phyloP scores from a whole-genome alignment of 2,888 invertebrate species.

The Entomobrya multifasciata region DNA sequence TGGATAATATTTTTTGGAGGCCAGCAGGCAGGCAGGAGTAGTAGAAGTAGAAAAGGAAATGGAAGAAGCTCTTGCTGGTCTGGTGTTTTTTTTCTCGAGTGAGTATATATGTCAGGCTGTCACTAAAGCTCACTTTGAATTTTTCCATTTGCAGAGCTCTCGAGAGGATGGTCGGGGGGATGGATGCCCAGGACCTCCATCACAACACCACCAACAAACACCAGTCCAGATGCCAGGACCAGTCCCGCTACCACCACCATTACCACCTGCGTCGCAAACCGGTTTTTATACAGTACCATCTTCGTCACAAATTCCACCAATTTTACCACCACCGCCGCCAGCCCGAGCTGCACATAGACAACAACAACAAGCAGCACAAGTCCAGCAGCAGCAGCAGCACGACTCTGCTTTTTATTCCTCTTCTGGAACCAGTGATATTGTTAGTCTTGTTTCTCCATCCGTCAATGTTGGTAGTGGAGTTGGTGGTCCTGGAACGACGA shows the following conservation, averaged over 20 bases:
- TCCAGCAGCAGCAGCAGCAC: background rate
- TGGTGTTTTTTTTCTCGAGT: constrained; percentile 23
- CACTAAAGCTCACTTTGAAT: constrained; percentile 64
- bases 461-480: constrained; percentile 64
- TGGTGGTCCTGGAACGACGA: constrained; percentile 65
- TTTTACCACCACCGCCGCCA: constrained; percentile 53
- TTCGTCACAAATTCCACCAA: constrained; percentile 78
- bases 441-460: constrained; percentile 72
- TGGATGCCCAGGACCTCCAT: constrained; percentile 79
- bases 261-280: constrained; percentile 34
- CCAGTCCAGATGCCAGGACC: constrained; percentile 57
- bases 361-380: constrained; percentile 56
- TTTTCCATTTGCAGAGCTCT: constrained; percentile 78
- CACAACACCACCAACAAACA: constrained; percentile 60
- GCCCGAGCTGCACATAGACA: constrained; percentile 53
- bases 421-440: constrained; percentile 56
- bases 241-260: constrained; percentile 44
- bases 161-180: constrained; percentile 80
- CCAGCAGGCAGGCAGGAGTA: background rate
- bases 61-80: background rate
- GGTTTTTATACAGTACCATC: too few relatives aligned
- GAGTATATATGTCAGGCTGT: constrained; percentile 49
- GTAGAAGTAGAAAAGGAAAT: background rate
- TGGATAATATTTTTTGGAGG: background rate
- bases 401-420: too few relatives aligned